phyloP scores from a whole-genome alignment of 2,113 vertebrate species.

The Narcine bancroftii region DNA sequence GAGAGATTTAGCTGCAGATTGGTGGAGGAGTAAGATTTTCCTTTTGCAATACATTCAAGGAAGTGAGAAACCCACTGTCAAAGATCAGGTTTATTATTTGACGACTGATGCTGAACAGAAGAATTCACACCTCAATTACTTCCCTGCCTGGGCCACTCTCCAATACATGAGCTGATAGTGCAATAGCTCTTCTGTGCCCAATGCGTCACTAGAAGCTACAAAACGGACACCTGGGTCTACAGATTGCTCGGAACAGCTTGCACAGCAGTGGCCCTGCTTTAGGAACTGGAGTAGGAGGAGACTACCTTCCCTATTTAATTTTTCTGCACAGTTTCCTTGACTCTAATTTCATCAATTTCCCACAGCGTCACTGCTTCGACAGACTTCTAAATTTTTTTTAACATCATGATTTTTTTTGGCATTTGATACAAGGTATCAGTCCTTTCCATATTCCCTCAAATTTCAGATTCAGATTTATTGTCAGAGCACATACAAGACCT shows the following conservation, averaged over 20 bases:
- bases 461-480: too few relatives aligned
- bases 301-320: conserved; percentile 22
- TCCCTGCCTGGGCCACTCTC: neutral
- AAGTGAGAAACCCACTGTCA: neutral
- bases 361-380: neutral
- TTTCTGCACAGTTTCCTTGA: conserved; percentile 11
- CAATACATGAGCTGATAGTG: neutral
- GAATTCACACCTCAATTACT: neutral
- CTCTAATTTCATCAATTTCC: conserved; percentile 34
- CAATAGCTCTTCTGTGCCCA: neutral
- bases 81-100: neutral
- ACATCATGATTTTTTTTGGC: neutral
- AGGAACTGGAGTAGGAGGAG: neutral
- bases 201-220: conserved; percentile 2
- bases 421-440: neutral
- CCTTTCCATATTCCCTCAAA: neutral
- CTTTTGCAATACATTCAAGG: neutral
- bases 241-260: conserved; percentile 25
- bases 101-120: neutral
- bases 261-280: neutral
- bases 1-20: neutral
- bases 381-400: neutral
- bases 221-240: conserved; percentile 2
- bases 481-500: too few relatives aligned
- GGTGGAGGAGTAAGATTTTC: neutral